Base-by-base conservation (phyloP, 30 jellyfish, hydroid and myxozoan species). In the Sanderia malayensis region DNA sequence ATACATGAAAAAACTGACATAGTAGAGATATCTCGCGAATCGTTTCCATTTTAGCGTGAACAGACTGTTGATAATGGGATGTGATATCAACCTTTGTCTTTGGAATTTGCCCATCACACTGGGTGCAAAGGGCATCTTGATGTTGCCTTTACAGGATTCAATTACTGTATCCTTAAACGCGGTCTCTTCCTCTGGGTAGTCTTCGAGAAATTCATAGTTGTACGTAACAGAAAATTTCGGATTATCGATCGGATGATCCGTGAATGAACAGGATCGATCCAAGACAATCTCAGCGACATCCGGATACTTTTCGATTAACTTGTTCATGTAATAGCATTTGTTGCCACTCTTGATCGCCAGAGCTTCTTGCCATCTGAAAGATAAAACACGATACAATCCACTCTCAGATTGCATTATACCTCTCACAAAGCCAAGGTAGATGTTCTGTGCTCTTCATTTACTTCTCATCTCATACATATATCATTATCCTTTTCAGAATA, bases 321-420 rank as follows among this genome's bases (percentile, higher is more conserved):
- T 68, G 58, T 46, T 31, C 83, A 79, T 67, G 34, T 65, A 58
- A 31, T 67, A 60, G 47, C 49, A 27, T 27, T 68, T 71, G 25
- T 58, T 31, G 4, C 25, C 32, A 31, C 44, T 66, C 45, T 67
- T 69, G 4, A 57, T 67, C 0, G 62, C 31, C 27, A 79, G 32
- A 28, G 76, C 92, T 53, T 79, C 92, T 49, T 49, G 41, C 92
- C 92, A 79, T 68, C 92, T 79, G 28, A 52, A 76, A 76, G 8
- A 18, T 8, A 55, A 25, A 55, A 55, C 19, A 4, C 7, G 67
- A 55, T 20, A 3, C 9, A 55, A 10, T 20, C 31, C 8, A 55
- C 18, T 4, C 18, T 55, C 18, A n/a, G n/a, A n/a, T n/a, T n/a
- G n/a, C n/a, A n/a, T n/a, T n/a, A n/a, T n/a, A n/a, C n/a, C n/a